Evolutionary conservation across 2,113 vertebrate genomes (phyloP), one percentile per base, ranked within the genome.

Genomic region (Erpornis zantholeuca): DNA sequence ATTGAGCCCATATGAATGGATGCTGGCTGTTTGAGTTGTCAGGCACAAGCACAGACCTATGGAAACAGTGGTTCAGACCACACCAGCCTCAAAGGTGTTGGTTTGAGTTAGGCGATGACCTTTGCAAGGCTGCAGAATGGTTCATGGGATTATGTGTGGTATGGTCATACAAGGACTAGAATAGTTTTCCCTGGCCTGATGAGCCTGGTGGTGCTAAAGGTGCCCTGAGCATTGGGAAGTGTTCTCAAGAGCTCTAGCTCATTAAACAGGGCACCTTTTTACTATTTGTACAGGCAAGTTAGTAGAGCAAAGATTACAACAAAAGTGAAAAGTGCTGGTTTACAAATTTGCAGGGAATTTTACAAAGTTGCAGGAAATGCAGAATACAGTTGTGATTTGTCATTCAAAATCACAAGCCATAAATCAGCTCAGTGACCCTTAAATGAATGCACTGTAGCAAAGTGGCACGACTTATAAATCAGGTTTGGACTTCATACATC

Each of bases 191-290:
- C 53, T 75, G 36, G 16, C 6, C 19, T 50, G 36, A 18, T 71
- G 44, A n/a, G 27, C 49, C 1, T 2, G n/a, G 27, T 72, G 24
- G 31, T 89, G 36, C 44, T 89, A 31, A 60, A 89, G n/a, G 6
- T 50, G 38, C 54, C 19, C 33, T 21, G 17, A 82, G 29, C 28
- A 9, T 33, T 49, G 15, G 0, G 0, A 72, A 76, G 14, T 4
- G 9, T 36, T n/a, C 11, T 2, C 28, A 31, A 52, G 12, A 82
- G 47, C 38, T 85, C 50, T 16, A 84, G 7, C 17, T 63, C 10
- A 0, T 61, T 45, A 68, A 54, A 52, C 44, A 27, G 18, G 5
- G 10, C 44, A 38, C 4, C 7, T 89, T 89, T 90, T 57, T 42
- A n/a, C 36, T 81, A 11, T 83, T 85, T 79, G 42, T 75, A 53